Base-by-base conservation (phyloP, 2,113 vertebrate species). In the Dryoscopus gambensis region DNA sequence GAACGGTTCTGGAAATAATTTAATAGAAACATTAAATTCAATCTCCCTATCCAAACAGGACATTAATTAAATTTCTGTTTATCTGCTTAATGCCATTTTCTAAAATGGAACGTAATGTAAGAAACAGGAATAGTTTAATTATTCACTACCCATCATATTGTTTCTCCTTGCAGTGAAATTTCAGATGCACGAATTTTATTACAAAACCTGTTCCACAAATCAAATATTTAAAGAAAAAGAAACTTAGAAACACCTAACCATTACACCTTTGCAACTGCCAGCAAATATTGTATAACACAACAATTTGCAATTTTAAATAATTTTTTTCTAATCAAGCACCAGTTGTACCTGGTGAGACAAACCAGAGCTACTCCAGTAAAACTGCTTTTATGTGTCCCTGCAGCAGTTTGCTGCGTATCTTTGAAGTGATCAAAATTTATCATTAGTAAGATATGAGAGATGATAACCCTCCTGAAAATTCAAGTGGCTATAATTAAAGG, bases 1-100 rank as follows among this genome's bases (percentile, higher is more conserved):
- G 99, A 96, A 99, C 99, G 57, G 98, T 99, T 97, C 99, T 99
- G 97, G 90, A 97, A 97, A 93, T 50, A 25, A 69, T 75, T 94
- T 56, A 89, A 83, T 0, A 63, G 87, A 85, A 80, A 92, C 31
- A 75, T 93, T 90, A 67, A 83, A 94, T 70, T 63, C 56, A 71
- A 92, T 53, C 31, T 91, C 49, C 49, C 13, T 49, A 84, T 30
- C 39, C 88, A 74, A 95, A 91, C 19, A 82, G 42, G 42, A 78
- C 55, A 79, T 33, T 40, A 21, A 68, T 27, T 21, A 55, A 52
- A 77, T 25, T 60, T n/a, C 27, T 53, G 28, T 59, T 88, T 78
- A 74, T 94, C 42, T 75, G 69, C 64, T 91, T 57, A 88, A 70
- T 46, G 37, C 4, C 50, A 74, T 84, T 89, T 92, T 65, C 23